Base-by-base conservation (phyloP, 2,888 invertebrate species). In the Gymnocheta viridis region DNA sequence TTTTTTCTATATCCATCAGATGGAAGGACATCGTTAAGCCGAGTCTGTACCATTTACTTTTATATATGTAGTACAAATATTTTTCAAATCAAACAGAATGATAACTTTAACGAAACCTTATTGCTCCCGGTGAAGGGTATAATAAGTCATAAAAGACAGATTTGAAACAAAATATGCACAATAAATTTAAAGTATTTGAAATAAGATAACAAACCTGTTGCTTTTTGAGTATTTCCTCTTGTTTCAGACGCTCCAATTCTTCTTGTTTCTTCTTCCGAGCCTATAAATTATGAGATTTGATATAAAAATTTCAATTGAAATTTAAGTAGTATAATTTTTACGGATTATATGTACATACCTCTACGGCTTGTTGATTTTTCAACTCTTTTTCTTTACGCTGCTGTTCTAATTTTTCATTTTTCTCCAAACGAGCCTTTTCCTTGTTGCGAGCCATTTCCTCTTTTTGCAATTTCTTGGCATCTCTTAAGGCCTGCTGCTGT, bases 241-340 rank as follows among this genome's bases (percentile, higher is more conserved):
- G 94, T 91, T 95, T 96, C 91, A 95, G 95, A 90, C 95, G 96
- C 92, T 97, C 97, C 89, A 96, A 91, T 91, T 97, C 96, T 93
- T 97, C 97, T 90, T 97, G 96, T 85, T 96, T 95, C 92, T 95
- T 96, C 92, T 96, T 94, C 91, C 96, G 96, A 91, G 96, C 96
- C 96, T 97, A 94, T 89, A 92, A 44, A 67, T 7, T 4, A 12
- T 4, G 14, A n/a, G 6, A 32, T 29, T 0, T 17, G 19, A 47
- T 9, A 56, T 27, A 6, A 6, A 14, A 41, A 29, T 24, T 47
- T 22, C 27, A 10, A 9, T 4, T 3, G 10, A 22, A 22, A 70
- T 9, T 27, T 4, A n/a, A n/a, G n/a, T n/a, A n/a, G n/a, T n/a
- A 56, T n/a, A 4, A n/a, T 2, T 41, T 24, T 35, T 91, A 93